A percentile compares a stretch with the other conserved stretches of the same genome.
phyloP scores from a whole-genome alignment of 2,888 invertebrate genomes.

The Drosophila anceps region DNA sequence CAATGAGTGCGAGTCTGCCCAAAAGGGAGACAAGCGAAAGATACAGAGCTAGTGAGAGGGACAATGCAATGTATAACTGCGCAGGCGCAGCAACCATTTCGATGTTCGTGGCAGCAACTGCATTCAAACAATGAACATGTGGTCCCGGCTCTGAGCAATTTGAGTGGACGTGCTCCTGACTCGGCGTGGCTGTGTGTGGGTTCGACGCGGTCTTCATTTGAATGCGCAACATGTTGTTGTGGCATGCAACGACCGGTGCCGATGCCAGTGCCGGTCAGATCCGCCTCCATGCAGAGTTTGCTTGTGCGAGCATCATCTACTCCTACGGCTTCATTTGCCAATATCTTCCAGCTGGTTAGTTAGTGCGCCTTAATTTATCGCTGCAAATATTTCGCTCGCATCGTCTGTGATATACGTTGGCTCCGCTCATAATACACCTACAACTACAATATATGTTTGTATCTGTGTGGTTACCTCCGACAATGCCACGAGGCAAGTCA shows the following conservation, averaged over 20 bases:
- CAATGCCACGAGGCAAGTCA: constrained; percentile 76
- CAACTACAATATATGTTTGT: constrained; percentile 11
- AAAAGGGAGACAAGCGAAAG: background rate
- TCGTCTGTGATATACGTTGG: constrained; percentile 22
- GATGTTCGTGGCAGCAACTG: constrained; percentile 8
- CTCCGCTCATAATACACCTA: constrained; percentile 48
- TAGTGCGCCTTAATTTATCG: constrained; percentile 76
- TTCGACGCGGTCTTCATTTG: constrained; percentile 59
- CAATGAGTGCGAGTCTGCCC: constrained; percentile 45
- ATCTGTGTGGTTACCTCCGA: constrained; percentile 17
- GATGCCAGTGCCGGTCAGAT: constrained; percentile 25
- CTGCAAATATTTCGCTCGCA: constrained; percentile 49
- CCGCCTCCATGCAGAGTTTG: constrained; percentile 15
- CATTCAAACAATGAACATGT: constrained; percentile 46
- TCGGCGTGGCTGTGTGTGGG: constrained; percentile 22
- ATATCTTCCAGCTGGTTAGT: constrained; percentile 74
- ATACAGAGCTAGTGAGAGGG: background rate
- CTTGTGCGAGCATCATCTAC: constrained; percentile 39
- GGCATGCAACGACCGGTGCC: constrained; percentile 36
- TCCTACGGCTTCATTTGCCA: constrained; percentile 81
- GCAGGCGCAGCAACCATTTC: constrained; percentile 66
- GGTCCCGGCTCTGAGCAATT: constrained; percentile 50
- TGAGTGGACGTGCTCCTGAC: constrained; percentile 65
- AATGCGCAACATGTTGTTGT: constrained; percentile 65
- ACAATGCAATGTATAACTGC: constrained; percentile 51